Base-by-base conservation (phyloP, 1,140 invertebrate species). In the Ostrea denselamellosa region DNA sequence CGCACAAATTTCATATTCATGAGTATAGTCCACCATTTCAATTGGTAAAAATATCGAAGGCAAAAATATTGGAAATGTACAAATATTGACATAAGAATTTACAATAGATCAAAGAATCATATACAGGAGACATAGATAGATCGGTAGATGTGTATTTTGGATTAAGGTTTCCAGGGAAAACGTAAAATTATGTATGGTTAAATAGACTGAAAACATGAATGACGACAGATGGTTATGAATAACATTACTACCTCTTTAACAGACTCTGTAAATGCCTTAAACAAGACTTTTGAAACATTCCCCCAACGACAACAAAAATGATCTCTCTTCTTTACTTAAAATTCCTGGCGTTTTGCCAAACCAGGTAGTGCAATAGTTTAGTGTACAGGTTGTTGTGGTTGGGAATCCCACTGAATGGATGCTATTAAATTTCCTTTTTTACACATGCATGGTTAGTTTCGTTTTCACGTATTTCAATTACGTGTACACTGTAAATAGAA, bases 361-460 rank as follows among this genome's bases (percentile, higher is more conserved):
- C n/a, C 56, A 62, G 56, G 56, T 62, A 62, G 56, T 19, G 56
- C n/a, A 19, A 62, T 62, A n/a, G 12, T n/a, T 62, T 7, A 19
- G 56, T n/a, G n/a, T 62, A 19, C 56, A 62, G n/a, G 17, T 62
- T 17, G 56, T 62, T 62, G 56, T n/a, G 56, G 56, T 19, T n/a
- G 56, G 56, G 56, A 62, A 62, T 62, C n/a, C 56, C 56, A n/a
- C 17, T 62, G 56, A 62, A 62, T 62, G 56, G 56, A 62, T 17
- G 56, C n/a, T 19, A 62, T 62, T 62, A 62, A 62, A 62, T 62
- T 62, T 62, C 56, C 56, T n/a, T 62, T n/a, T 62, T 56, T 62
- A 62, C 17, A 62, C 56, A 62, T 62, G 56, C 17, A 62, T 62
- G 56, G 56, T 14, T 62, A 7, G n/a, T n/a, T 62, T n/a, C n/a